Evolutionary conservation across 1,140 invertebrate genomes (phyloP).

Genomic region (Ptiloglossa arizonensis): DNA sequence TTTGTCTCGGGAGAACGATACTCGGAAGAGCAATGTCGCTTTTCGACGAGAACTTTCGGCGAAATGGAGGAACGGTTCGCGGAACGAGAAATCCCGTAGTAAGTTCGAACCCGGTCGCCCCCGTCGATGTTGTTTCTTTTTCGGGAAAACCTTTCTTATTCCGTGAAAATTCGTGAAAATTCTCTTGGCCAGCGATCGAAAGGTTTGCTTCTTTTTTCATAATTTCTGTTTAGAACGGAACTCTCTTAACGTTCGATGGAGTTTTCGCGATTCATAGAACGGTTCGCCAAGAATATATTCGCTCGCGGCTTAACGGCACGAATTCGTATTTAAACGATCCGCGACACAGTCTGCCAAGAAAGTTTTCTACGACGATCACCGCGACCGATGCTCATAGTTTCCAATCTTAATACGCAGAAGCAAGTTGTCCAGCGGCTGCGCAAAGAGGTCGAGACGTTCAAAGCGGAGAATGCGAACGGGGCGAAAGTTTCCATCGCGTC

Average conservation of each 20-base stretch:
- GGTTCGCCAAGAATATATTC: not conserved
- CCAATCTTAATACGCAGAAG: conserved; percentile 68
- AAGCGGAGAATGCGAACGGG: conserved; percentile 72
- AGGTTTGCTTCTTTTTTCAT: not conserved
- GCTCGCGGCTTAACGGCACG: not conserved
- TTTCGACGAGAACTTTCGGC: not conserved
- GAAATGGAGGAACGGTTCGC: too few species aligned
- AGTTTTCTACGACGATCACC: conserved; percentile 36
- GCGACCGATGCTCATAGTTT: conserved; percentile 32
- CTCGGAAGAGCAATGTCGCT: not conserved
- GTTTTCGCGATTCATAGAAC: not conserved
- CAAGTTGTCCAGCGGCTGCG: conserved; percentile 75
- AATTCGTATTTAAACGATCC: conserved; percentile 29
- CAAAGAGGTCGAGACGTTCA: conserved; percentile 73
- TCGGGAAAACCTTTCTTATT: not conserved
- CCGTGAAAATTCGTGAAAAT: not conserved
- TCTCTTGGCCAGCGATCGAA: not conserved
- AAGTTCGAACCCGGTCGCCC: too few species aligned
- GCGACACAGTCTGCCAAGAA: conserved; percentile 42
- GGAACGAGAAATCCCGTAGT: not conserved
- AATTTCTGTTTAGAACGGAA: not conserved
- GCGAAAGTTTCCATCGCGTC: conserved; percentile 72
- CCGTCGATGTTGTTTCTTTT: not conserved
- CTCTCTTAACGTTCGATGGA: not conserved
- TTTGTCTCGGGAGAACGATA: not conserved